Percentiles rank a stretch among this genome's conserved stretches.
phyloP scores from a whole-genome alignment of 92 coral and sea anemone genomes.

The Desmophyllum pertusum region DNA sequence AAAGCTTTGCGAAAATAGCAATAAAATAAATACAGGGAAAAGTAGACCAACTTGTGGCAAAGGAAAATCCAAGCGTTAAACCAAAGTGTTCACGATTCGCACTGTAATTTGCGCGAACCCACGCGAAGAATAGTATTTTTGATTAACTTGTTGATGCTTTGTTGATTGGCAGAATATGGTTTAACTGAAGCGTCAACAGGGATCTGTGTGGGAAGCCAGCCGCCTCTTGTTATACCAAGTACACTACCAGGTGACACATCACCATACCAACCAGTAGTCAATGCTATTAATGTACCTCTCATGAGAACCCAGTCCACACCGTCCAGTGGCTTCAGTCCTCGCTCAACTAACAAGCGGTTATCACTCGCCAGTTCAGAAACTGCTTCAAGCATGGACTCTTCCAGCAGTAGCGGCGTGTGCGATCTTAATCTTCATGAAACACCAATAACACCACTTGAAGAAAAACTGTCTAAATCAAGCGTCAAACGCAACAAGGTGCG shows the following conservation, averaged over 20 bases:
- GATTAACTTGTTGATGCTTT: not conserved
- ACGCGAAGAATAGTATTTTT: not conserved
- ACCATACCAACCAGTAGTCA: conserved; percentile 66
- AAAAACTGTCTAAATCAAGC: conserved; percentile 44
- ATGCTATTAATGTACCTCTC: conserved; percentile 47
- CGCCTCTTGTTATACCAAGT: conserved; percentile 84
- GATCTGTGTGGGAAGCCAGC: conserved; percentile 97
- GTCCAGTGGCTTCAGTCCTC: conserved; percentile 55
- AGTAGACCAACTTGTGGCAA: too few relatives aligned
- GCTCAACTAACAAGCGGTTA: conserved; percentile 59
- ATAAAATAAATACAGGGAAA: too few relatives aligned
- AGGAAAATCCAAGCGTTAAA: too few relatives aligned
- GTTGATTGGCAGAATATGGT: conserved; percentile 80
- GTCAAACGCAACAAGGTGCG: conserved; percentile 44
- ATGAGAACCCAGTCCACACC: conserved; percentile 60
- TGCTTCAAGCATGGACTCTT: conserved; percentile 67
- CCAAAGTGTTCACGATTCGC: too few relatives aligned
- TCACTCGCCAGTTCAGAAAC: conserved; percentile 76
- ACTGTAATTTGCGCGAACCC: too few relatives aligned
- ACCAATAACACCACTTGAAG: conserved; percentile 44
- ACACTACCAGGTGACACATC: conserved; percentile 85
- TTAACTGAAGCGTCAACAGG: conserved; percentile 98
- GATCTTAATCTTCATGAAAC: conserved; percentile 63
- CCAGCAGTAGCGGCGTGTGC: conserved; percentile 80
- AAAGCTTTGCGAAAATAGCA: too few relatives aligned